These are phyloP conservation scores for Hydractinia symbiolongicarpus DNA, from an alignment of 30 jellyfish, hydroid and myxozoan species.

Conservation along the genomic window DNA sequence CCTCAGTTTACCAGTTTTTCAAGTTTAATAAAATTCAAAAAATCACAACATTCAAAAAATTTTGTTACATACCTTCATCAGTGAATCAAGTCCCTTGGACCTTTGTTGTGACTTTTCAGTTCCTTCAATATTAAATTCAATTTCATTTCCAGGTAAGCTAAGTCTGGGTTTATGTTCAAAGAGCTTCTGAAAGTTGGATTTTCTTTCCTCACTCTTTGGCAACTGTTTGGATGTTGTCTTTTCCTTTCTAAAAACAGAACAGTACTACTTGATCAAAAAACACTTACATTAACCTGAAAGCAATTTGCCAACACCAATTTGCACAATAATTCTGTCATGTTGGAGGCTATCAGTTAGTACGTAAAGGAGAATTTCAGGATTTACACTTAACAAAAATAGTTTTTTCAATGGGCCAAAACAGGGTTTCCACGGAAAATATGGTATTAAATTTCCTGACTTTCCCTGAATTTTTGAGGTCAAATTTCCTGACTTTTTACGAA, in stretches of 20 bases:
- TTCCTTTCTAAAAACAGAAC: neutral
- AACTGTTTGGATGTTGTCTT: neutral
- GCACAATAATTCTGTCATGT: too few species aligned
- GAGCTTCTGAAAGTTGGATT: neutral
- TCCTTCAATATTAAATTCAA: neutral
- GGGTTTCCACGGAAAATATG: too few species aligned
- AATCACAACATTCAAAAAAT: neutral
- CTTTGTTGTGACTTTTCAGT: neutral
- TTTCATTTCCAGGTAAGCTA: slow-evolving; percentile 1
- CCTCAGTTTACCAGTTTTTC: too few species aligned
- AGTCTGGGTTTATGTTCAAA: slow-evolving; percentile 1
- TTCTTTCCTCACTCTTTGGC: neutral
- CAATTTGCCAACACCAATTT: neutral
- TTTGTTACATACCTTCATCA: slow-evolving; percentile 4
- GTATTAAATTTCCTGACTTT: too few species aligned
- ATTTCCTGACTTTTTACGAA: too few species aligned
- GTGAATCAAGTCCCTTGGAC: neutral
- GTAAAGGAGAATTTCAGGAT: too few species aligned
- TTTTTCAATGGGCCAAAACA: too few species aligned
- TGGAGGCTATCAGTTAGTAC: too few species aligned
- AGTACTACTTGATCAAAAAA: neutral
- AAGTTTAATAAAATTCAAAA: too few species aligned
- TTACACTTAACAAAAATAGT: too few species aligned
- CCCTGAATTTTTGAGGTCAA: too few species aligned
- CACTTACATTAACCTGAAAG: neutral